Base-by-base conservation (phyloP, 2,888 invertebrate species). In the Protonemura montana region DNA sequence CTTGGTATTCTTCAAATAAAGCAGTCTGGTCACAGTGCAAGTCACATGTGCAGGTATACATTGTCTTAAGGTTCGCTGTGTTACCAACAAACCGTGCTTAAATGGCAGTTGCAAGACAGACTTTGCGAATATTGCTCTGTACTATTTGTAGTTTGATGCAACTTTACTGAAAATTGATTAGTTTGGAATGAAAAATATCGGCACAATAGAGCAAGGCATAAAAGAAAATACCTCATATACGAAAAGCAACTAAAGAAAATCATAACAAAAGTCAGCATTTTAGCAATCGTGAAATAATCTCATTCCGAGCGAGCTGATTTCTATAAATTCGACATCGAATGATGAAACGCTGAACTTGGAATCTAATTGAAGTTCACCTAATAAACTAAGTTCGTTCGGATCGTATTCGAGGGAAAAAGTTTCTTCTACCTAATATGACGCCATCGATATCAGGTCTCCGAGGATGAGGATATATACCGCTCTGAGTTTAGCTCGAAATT, bases 281-380 rank as follows among this genome's bases (percentile, higher is more conserved):
- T 10, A 35, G 59, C 59, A 59, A 59, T 59, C 59, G 59, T 59
- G 59, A 3, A 59, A 59, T 59, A 59, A 59, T 59, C 59, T 59
- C 59, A 59, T 59, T 13, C 59, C 6, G 13, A 59, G 21, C 21
- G 59, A 59, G 59, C 59, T 59, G 59, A 59, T 59, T 59, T 59
- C 35, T 35, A 35, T 35, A n/a, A n/a, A 35, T 35, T 35, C 16
- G 21, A 59, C 59, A 13, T 59, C 59, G 16, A 21, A 59, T 59
- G 59, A 59, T 59, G 59, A 59, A 59, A n/a, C n/a, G 59, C 21
- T 59, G 59, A 10, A 59, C 59, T 59, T 59, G 59, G 59, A 59
- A 59, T 59, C 59, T 59, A 59, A 59, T 59, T 59, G 59, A 59
- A 59, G 59, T 59, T 59, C 59, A 21, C 59, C 59, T 59, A 59